Evolutionary conservation across 1,140 invertebrate species (phyloP).

Genomic region (Drosophila carrolli): DNA sequence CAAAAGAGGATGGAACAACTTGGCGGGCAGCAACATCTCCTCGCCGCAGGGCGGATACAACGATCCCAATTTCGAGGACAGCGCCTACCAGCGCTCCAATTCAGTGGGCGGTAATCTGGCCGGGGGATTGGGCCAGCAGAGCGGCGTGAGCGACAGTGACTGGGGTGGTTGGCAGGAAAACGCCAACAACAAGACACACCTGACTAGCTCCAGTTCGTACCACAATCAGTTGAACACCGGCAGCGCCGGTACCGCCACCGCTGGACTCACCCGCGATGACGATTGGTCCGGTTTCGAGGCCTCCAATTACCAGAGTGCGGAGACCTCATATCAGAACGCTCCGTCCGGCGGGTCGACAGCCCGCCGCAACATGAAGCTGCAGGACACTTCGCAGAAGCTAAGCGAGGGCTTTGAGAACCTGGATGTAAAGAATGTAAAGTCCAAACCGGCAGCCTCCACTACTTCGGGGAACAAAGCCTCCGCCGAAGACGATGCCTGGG

Average conservation of each 20-base stretch:
- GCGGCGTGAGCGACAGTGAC: slow-evolving; percentile 71
- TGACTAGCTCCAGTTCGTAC: slow-evolving; percentile 75
- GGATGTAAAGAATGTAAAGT: slow-evolving; percentile 84
- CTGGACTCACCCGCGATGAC: slow-evolving; percentile 58
- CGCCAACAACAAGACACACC: slow-evolving; percentile 66
- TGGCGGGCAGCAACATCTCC: slow-evolving; percentile 86
- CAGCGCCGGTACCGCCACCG: slow-evolving; percentile 25
- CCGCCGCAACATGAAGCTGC: slow-evolving; percentile 68
- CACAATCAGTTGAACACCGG: slow-evolving; percentile 65
- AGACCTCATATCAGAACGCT: slow-evolving; percentile 77
- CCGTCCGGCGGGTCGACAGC: slow-evolving; percentile 61
- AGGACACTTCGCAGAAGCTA: slow-evolving; percentile 71
- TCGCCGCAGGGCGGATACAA: slow-evolving; percentile 76
- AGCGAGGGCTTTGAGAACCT: slow-evolving; percentile 86
- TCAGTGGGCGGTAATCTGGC: slow-evolving; percentile 72
- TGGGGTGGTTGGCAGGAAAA: slow-evolving; percentile 80
- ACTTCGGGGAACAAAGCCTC: slow-evolving; percentile 74
- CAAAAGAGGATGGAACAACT: slow-evolving; percentile 89
- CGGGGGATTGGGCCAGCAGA: slow-evolving; percentile 70
- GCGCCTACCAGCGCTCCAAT: slow-evolving; percentile 77
- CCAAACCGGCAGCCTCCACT: slow-evolving; percentile 41
- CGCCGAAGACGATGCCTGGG: slow-evolving; percentile 86
- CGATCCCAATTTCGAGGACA: slow-evolving; percentile 74
- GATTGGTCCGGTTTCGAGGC: slow-evolving; percentile 74
- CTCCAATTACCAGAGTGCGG: slow-evolving; percentile 65